Evolutionary conservation across 2,113 vertebrate species (phyloP).

Genomic region (Oceanodroma tethys): DNA sequence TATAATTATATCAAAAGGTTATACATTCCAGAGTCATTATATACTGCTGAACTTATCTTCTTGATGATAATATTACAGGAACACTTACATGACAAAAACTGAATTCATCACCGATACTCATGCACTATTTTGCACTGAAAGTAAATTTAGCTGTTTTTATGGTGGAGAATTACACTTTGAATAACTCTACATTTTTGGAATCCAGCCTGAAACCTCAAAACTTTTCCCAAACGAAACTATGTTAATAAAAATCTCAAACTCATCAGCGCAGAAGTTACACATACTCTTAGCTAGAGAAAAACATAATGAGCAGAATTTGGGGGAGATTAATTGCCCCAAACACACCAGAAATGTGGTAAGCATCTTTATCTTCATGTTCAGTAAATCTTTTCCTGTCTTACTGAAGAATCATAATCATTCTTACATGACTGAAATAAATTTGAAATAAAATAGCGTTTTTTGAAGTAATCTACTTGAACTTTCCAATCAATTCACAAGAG

Average conservation of each 20-base stretch:
- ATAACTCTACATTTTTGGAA: background rate
- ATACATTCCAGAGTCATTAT: background rate
- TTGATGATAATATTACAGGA: background rate
- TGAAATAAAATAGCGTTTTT: background rate
- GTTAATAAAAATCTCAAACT: background rate
- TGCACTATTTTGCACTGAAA: background rate
- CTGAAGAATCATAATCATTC: background rate
- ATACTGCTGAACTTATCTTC: background rate
- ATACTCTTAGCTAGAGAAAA: background rate
- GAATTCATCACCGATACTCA: background rate
- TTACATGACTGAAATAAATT: accelerated
- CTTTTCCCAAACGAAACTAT: background rate
- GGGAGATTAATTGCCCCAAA: background rate
- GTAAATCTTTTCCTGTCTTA: background rate
- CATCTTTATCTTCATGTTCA: background rate
- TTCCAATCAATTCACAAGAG: background rate
- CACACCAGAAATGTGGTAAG: background rate
- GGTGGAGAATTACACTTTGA: background rate
- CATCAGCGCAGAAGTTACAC: background rate
- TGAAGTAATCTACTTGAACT: background rate
- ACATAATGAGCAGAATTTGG: background rate
- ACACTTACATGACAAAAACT: background rate
- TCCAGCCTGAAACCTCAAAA: background rate
- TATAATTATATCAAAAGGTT: background rate
- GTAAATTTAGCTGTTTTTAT: background rate